Base-by-base conservation (phyloP, 1,140 invertebrate genomes). In the Calosoma granatense region DNA sequence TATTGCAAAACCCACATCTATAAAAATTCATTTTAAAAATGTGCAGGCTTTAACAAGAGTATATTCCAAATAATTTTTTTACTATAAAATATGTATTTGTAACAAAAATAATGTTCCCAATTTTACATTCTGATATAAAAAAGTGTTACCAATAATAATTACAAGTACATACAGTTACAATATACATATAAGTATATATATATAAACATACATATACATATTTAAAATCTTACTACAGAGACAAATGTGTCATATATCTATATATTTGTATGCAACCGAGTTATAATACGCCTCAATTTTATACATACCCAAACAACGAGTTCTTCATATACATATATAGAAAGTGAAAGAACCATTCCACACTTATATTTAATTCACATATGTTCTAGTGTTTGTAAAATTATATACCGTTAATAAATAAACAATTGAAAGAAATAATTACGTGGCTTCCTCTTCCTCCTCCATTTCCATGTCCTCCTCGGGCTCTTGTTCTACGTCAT, bases 371-470 rank as follows among this genome's bases (percentile, higher is more conserved):
- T 36, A 36, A 47, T 12, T 47, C 41, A 47, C 41, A 36, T 6
- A 47, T 51, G 56, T 22, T 51, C 55, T 43, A 53, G 55, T 56
- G 57, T 57, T 26, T 51, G 53, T 23, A 36, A 30, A 30, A 57
- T 56, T 54, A 41, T 54, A 60, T 56, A 56, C 56, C 55, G 21
- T 30, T 30, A 60, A 58, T 53, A 60, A 61, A 56, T 59, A 60
- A 59, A 56, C 51, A 41, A 20, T 60, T 56, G 36, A 52, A 53
- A 54, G 20, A 6, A 20, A 56, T 51, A 36, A 62, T 62, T 68
- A 69, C 43, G 70, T 68, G 22, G 69, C 69, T 22, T 72, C 67
- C 30, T 63, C 63, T 36, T 67, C 63, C 23, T 70, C 65, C 36
- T 59, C 63, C 15, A 58, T 57, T 9, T 60, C 58, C 52, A 57